Percentiles rank a stretch among this genome's conserved stretches.
These are phyloP conservation scores for Euwallacea similis DNA, from an alignment of 1,140 invertebrate species.

Conservation along the genomic window DNA sequence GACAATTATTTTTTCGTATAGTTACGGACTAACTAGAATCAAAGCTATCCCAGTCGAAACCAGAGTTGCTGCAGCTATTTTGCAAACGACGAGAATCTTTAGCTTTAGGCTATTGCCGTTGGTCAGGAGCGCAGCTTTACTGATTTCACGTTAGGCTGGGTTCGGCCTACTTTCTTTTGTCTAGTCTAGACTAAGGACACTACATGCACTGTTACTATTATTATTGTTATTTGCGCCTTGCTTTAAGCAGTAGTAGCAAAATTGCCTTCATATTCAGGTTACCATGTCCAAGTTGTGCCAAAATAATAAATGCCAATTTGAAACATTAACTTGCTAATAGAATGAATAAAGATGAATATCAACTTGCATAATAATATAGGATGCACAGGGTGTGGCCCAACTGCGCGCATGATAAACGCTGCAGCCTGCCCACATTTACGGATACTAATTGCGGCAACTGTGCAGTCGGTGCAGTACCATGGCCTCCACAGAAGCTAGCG, in stretches of 20 bases:
- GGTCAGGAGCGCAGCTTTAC: slow-evolving; percentile 24
- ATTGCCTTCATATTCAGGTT: too few species aligned
- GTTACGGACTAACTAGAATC: background rate
- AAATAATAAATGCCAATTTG: too few species aligned
- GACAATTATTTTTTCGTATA: slow-evolving; percentile 5
- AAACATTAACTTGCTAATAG: too few species aligned
- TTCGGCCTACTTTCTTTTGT: slow-evolving; percentile 24
- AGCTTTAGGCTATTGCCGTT: slow-evolving; percentile 6
- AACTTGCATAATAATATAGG: too few species aligned
- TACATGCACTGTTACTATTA: too few species aligned
- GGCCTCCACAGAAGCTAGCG: slow-evolving; percentile 21
- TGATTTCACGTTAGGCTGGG: slow-evolving; percentile 28
- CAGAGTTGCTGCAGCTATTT: background rate
- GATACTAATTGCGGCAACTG: background rate
- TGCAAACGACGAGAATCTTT: slow-evolving; percentile 2
- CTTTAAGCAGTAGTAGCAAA: too few species aligned
- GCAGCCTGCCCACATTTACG: too few species aligned
- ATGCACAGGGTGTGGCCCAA: too few species aligned
- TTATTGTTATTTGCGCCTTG: too few species aligned
- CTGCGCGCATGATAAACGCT: too few species aligned
- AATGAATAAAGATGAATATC: too few species aligned
- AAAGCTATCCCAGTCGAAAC: background rate
- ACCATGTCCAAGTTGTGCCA: too few species aligned
- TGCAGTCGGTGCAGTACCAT: slow-evolving; percentile 9
- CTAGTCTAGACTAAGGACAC: slow-evolving; percentile 14